phyloP scores from a whole-genome alignment of 2,888 invertebrate genomes.

The Ennomos quercinarius region DNA sequence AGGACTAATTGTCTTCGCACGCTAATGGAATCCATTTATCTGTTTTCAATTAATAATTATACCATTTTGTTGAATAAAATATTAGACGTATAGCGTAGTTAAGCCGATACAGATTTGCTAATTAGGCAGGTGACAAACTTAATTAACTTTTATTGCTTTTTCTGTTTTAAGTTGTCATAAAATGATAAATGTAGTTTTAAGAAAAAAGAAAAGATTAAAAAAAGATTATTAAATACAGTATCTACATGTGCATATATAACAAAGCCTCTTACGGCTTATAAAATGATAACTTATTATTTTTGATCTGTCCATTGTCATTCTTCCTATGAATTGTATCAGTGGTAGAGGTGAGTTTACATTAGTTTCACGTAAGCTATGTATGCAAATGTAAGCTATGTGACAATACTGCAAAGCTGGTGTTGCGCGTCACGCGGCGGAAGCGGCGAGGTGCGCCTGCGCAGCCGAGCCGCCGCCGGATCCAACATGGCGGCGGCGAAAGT shows the following conservation, averaged over 20 bases:
- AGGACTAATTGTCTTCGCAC: slow-evolving; percentile 22
- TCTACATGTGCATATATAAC: too few relatives aligned
- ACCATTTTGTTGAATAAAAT: slow-evolving; percentile 22
- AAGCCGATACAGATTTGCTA: slow-evolving; percentile 31
- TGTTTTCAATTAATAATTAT: slow-evolving; percentile 7
- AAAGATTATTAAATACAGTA: too few relatives aligned
- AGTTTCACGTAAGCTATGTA: slow-evolving; percentile 75
- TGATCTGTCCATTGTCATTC: slow-evolving; percentile 27
- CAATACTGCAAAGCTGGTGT: slow-evolving; percentile 75
- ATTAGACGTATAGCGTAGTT: slow-evolving; percentile 2
- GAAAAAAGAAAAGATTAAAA: neutral
- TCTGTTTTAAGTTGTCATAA: neutral
- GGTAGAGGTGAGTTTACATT: slow-evolving; percentile 57
- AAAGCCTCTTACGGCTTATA: neutral
- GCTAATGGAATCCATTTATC: slow-evolving; percentile 11
- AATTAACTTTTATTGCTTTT: slow-evolving; percentile 20
- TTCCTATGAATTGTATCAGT: slow-evolving; percentile 34
- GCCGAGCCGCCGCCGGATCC: slow-evolving; percentile 75
- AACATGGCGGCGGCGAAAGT: slow-evolving; percentile 84
- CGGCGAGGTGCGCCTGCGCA: slow-evolving; percentile 77
- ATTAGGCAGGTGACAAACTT: slow-evolving; percentile 35
- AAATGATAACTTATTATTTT: slow-evolving; percentile 18
- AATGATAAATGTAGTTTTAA: slow-evolving; percentile 2
- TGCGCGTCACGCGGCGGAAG: slow-evolving; percentile 82
- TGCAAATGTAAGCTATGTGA: slow-evolving; percentile 77